phyloP scores from a whole-genome alignment of 2,888 invertebrate species.

The Philaethria dido region DNA sequence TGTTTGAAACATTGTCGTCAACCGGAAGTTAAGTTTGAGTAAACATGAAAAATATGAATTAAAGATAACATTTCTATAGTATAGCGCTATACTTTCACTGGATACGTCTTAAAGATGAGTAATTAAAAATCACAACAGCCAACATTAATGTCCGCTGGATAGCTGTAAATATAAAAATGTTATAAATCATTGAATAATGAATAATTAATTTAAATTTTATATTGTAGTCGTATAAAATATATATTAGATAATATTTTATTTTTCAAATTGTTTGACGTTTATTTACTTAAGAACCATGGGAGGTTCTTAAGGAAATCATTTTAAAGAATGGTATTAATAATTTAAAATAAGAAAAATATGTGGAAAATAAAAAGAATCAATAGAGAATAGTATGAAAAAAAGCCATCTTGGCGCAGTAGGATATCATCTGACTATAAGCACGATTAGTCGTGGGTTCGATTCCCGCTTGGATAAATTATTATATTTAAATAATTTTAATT shows the following conservation, averaged over 20 bases:
- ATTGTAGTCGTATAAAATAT: constrained; percentile 23
- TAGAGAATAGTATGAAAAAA: too few species aligned
- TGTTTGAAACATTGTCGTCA: too few species aligned
- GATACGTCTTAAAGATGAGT: constrained; percentile 15
- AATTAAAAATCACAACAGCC: constrained; percentile 28
- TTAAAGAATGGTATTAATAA: too few species aligned
- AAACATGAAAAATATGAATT: too few species aligned
- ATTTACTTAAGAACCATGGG: not conserved
- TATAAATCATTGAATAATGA: constrained; percentile 27
- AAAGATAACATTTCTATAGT: not conserved
- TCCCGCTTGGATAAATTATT: too few species aligned
- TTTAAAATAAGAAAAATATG: too few species aligned
- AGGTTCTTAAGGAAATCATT: not conserved
- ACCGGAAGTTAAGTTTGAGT: too few species aligned
- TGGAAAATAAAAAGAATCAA: too few species aligned
- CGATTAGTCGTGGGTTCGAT: too few species aligned
- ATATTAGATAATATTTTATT: constrained; percentile 10
- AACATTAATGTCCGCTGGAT: constrained; percentile 22
- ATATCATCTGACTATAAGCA: too few species aligned
- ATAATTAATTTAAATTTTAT: constrained; percentile 28
- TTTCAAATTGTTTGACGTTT: constrained; percentile 13
- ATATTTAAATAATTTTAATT: too few species aligned
- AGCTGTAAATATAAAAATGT: constrained; percentile 23
- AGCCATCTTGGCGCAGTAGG: too few species aligned
- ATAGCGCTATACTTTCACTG: not conserved